Percentiles rank a stretch among this genome's conserved stretches.
Conservation (phyloP, 2,113 vertebrate species). For the Cercocebus atys region DNA sequence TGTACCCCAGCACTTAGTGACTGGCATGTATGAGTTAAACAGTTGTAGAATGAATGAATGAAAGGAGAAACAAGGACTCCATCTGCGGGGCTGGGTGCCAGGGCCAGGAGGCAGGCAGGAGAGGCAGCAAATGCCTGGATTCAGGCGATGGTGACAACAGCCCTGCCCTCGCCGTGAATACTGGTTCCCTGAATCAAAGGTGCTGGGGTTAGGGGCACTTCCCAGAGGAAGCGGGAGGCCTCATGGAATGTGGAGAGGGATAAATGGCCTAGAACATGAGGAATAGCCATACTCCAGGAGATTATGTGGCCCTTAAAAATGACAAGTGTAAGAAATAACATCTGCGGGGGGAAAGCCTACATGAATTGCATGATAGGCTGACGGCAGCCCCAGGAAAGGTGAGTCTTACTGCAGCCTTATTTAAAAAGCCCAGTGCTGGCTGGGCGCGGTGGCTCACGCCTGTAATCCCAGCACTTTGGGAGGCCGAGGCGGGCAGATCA, state of each 20-base stretch:
- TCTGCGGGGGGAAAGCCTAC: neutral
- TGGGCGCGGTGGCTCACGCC: too few relatives aligned
- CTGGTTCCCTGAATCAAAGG: neutral
- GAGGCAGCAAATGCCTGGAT: neutral
- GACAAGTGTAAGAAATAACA: constrained; percentile 39
- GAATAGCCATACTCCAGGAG: neutral
- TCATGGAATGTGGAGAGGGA: neutral
- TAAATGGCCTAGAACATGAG: neutral
- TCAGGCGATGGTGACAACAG: neutral
- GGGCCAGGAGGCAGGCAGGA: neutral
- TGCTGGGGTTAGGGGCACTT: neutral
- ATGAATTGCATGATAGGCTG: neutral
- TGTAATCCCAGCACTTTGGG: too few relatives aligned
- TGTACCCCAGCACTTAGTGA: neutral
- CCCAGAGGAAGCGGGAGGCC: neutral
- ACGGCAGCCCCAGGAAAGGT: neutral
- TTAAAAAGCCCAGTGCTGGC: neutral
- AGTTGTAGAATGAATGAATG: neutral
- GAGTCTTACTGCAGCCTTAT: neutral
- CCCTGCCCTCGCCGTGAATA: neutral
- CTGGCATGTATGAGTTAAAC: neutral
- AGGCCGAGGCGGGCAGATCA: too few relatives aligned
- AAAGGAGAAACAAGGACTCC: neutral
- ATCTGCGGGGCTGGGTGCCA: neutral
- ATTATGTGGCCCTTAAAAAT: neutral